Evolutionary conservation across 2,797 vertebrate genomes (phyloP).

Genomic region (Cuniculus paca): DNA sequence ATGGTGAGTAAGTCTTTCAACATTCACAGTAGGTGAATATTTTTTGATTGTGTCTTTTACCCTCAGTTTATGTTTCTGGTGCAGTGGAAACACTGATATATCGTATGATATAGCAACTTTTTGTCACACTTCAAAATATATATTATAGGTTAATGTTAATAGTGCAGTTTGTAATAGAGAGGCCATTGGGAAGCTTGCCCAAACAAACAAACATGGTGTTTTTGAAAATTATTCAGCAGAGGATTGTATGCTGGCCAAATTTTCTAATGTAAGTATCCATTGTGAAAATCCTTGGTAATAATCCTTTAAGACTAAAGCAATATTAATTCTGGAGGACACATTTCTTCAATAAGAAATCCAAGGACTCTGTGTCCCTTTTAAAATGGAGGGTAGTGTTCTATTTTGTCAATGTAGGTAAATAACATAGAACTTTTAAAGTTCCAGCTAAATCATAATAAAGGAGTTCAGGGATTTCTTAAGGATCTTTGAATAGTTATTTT

Average conservation of each 20-base stretch:
- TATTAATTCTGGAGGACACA: slow-evolving; percentile 45
- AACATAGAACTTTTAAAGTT: background rate
- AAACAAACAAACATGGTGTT: slow-evolving; percentile 15
- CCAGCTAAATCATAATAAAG: background rate
- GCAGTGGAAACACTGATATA: background rate
- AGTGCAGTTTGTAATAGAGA: background rate
- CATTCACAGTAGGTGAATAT: background rate
- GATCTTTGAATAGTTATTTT: background rate
- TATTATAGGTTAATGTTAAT: background rate
- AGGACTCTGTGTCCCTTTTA: slow-evolving; percentile 35
- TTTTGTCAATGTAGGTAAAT: background rate
- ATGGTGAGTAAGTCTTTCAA: background rate
- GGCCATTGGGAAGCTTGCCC: slow-evolving; percentile 37
- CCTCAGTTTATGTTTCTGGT: background rate
- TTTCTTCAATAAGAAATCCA: slow-evolving; percentile 60
- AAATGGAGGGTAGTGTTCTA: slow-evolving; percentile 36
- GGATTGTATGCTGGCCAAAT: slow-evolving; percentile 18
- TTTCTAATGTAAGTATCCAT: slow-evolving; percentile 39
- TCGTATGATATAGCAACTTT: background rate
- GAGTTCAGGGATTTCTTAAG: background rate
- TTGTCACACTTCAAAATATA: background rate
- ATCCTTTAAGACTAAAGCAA: background rate
- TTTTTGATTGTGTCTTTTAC: background rate
- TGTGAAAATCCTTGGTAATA: slow-evolving; percentile 62
- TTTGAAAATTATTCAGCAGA: slow-evolving; percentile 57